Evolutionary conservation across 2,888 invertebrate species (phyloP), one percentile per base, ranked within the genome.

Genomic region (Pogonocherus hispidulus): DNA sequence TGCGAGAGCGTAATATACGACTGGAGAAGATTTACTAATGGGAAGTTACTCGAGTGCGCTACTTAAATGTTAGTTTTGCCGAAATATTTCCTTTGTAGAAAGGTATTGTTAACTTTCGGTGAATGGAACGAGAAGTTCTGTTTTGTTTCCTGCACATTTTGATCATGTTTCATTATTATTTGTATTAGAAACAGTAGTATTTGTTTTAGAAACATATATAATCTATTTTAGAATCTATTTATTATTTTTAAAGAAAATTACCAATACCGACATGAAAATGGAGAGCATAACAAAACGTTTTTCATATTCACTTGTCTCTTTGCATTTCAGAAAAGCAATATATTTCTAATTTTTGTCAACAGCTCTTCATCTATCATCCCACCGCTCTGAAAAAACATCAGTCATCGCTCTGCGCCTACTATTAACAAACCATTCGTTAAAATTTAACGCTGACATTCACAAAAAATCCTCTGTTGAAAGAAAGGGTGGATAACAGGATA

Each of bases 401-500:
- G 23, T 20, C 49, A 20, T 23, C n/a, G 49, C 22, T 23, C 16
- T 52, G 32, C 11, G 52, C 16, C 32, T 52, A 32, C 16, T 52
- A 52, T 52, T 52, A 52, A 32, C 32, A 27, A 52, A 8, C 14
- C 52, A 52, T 52, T 32, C 52, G 52, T 52, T 52, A 52, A 52
- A 52, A 52, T 32, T 52, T 52, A 27, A 32, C 32, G 5, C 22
- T n/a, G 32, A 11, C 9, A 18, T 52, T 18, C 19, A 52, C 52
- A 52, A 52, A 51, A 52, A 52, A 52, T 52, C 16, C 32, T 16
- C 32, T 16, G 27, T 23, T n/a, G 49, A 49, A 49, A 22, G 49
- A 11, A n/a, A 32, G 4, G 16, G 18, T 9, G 16, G 16, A n/a
- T 1, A 27, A 27, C 27, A 5, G 27, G 27, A 27, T 27, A 49